Percentiles rank a stretch among this genome's conserved stretches.
Conservation (phyloP, 2,888 invertebrate species). For the Rhimphoctona megacephalus region DNA sequence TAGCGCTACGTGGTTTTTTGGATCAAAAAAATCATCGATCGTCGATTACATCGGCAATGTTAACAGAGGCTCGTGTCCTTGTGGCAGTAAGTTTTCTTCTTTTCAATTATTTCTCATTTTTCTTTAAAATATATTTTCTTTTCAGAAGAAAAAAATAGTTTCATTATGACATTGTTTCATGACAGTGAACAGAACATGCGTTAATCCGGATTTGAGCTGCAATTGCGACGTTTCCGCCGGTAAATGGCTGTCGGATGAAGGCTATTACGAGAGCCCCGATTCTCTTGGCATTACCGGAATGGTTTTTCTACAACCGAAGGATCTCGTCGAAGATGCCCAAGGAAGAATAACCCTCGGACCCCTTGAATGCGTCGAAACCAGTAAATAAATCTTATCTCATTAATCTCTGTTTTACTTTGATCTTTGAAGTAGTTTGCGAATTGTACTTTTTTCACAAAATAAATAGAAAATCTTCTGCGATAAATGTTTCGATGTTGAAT, state of each 20-base stretch:
- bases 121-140: background rate
- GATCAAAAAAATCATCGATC: constrained; percentile 90
- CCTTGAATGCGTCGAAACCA: constrained; percentile 97
- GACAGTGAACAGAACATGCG: constrained; percentile 92
- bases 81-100: constrained; percentile 84
- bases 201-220: constrained; percentile 93
- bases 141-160: constrained; percentile 9
- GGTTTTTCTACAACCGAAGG: constrained; percentile 95
- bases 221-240: constrained; percentile 96
- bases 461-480: background rate
- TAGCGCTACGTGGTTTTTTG: constrained; percentile 95
- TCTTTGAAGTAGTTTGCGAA: background rate
- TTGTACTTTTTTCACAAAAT: too few relatives aligned
- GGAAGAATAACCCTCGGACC: constrained; percentile 96
- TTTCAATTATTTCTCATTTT: background rate
- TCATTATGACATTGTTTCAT: constrained; percentile 25
- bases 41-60: constrained; percentile 94
- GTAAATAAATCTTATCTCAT: constrained; percentile 87
- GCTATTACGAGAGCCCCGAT: constrained; percentile 91
- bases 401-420: background rate
- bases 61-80: constrained; percentile 87
- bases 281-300: constrained; percentile 96
- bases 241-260: constrained; percentile 96
- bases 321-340: constrained; percentile 92
- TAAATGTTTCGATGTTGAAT: background rate